phyloP scores from a whole-genome alignment of 2,113 vertebrate species.

The Syngnathus scovelli region DNA sequence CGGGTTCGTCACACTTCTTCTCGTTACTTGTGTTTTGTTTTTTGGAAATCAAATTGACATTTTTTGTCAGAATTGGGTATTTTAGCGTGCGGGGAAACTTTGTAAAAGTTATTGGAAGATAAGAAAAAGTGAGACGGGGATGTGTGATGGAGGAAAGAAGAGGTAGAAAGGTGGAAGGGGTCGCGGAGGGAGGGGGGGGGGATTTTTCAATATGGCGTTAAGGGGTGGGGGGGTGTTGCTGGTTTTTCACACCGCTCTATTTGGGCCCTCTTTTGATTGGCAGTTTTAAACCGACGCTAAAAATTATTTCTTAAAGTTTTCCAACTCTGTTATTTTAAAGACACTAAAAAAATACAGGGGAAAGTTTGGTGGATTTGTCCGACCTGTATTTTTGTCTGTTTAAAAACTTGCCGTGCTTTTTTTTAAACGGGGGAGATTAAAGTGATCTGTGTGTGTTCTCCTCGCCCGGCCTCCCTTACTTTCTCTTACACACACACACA shows the following conservation, averaged over 20 bases:
- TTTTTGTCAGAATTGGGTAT: too few species aligned
- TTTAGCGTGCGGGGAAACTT: too few species aligned
- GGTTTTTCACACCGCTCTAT: slow-evolving; percentile 66
- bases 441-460: slow-evolving; percentile 32
- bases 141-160: slow-evolving; percentile 35
- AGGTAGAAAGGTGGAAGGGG: background rate
- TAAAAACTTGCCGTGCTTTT: slow-evolving; percentile 15
- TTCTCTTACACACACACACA: slow-evolving; percentile 8
- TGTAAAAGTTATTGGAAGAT: too few species aligned
- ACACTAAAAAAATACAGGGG: background rate
- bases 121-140: slow-evolving; percentile 61
- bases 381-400: background rate
- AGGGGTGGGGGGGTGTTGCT: slow-evolving; percentile 21
- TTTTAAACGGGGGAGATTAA: slow-evolving; percentile 55
- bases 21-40: background rate
- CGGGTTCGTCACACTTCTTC: slow-evolving; percentile 26
- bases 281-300: background rate
- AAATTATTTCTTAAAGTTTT: background rate
- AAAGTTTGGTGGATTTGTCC: too few species aligned
- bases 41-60: too few species aligned
- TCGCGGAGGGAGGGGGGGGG: slow-evolving; percentile 18
- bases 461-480: slow-evolving; percentile 31
- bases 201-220: slow-evolving; percentile 38
- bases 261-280: slow-evolving; percentile 53
- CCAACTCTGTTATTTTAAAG: background rate